Base-by-base conservation (phyloP, 2,797 vertebrate species). In the Orientallactaga sibirica region DNA sequence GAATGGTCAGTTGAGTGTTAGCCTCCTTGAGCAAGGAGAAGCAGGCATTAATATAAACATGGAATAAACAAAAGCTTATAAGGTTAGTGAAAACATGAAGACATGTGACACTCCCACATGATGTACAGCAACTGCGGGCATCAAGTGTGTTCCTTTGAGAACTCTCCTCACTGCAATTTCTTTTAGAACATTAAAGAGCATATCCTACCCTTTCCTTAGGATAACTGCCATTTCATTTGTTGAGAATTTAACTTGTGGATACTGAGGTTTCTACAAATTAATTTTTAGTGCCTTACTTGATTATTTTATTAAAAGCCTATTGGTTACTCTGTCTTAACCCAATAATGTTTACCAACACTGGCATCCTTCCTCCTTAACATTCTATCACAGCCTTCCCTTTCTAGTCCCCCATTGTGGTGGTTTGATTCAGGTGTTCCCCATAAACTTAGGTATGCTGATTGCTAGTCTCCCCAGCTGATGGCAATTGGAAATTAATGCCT, bases 1-100 rank as follows among this genome's bases (percentile, higher is more conserved):
- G 90, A 6, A 77, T 3, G 10, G 0, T n/a, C 68, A 66, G 76
- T 94, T 84, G 41, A 14, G 75, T 0, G 67, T 79, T 91, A 92
- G 84, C 78, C 80, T 77, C 86, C 77, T 73, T 68, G 68, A 67
- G 37, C 62, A 86, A 73, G 58, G 20, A 92, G 79, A 71, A 90
- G 87, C 70, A 82, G 88, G 74, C 70, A 71, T 92, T 48, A 82
- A 67, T 68, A 78, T 77, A 68, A 93, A 16, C 55, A 22, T 90
- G 22, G 43, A 74, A 24, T 93, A 75, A 55, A 84, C 58, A 82
- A 79, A 87, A 48, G 29, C 81, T 77, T 86, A 81, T 76, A 41
- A 94, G 29, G 43, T 88, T 86, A 83, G 70, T 78, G n/a, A 80
- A 94, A 95, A 25, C 41, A 74, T 85, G 75, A 90, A 90, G 82